A percentile compares a stretch with the other conserved stretches of the same genome.
phyloP scores from a whole-genome alignment of 2,797 vertebrate species.

The Natrix natrix region DNA sequence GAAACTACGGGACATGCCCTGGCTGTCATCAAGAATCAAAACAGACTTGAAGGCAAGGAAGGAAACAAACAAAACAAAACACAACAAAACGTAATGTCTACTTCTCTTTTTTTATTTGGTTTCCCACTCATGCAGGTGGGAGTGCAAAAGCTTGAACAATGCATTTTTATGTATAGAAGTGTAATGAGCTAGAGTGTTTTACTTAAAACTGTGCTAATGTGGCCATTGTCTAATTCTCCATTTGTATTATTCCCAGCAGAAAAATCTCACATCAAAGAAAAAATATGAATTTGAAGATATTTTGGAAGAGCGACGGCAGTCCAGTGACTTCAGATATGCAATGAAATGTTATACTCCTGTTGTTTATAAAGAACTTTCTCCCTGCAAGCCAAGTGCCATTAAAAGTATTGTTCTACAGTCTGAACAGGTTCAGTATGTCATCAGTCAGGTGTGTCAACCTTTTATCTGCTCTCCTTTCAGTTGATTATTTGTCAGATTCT shows the following conservation, averaged over 20 bases:
- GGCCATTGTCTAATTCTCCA: conserved; percentile 43
- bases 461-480: conserved; percentile 2
- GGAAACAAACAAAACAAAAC: too few relatives aligned
- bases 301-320: conserved; percentile 87
- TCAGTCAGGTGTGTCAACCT: conserved; percentile 80
- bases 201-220: background rate
- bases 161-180: background rate
- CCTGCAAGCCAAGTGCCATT: conserved; percentile 79
- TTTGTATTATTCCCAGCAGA: conserved; percentile 69
- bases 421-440: conserved; percentile 83
- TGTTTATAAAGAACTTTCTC: conserved; percentile 83
- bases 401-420: conserved; percentile 85
- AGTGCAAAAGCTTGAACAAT: background rate
- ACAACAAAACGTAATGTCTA: background rate
- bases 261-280: conserved; percentile 84
- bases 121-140: background rate
- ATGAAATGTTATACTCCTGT: conserved; percentile 87
- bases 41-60: background rate
- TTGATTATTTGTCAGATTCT: background rate
- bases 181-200: background rate
- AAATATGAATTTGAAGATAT: conserved; percentile 96
- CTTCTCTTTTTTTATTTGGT: background rate
- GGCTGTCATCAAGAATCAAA: background rate
- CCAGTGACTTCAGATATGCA: conserved; percentile 90
- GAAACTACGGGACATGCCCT: background rate